Evolutionary conservation across 2,888 invertebrate species (phyloP), one percentile per base, ranked within the genome.

Genomic region (Sinotaia quadrata): DNA sequence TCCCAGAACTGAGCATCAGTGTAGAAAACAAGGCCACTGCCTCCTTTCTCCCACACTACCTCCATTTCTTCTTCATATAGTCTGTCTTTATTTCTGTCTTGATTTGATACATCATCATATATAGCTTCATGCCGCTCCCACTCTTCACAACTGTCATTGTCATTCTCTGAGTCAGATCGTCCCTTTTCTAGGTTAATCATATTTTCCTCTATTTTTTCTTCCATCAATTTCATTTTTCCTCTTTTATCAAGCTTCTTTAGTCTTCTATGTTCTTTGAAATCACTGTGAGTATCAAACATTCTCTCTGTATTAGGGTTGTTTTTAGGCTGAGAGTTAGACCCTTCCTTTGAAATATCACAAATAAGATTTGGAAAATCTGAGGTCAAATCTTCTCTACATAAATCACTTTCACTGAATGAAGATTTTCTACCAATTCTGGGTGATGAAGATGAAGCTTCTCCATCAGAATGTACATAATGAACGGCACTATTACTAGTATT

Each of bases 11-110:
- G 89, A 21, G 90, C 90, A 82, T 91, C 91, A 1, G 91, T 91
- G 78, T 91, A 90, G 83, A 90, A 91, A 8, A 91, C 91, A 0
- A 91, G 84, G 21, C 91, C 91, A 62, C 91, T 89, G 5, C 91
- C 90, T 71, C 91, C 91, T 81, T 91, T 91, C 79, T 91, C 91
- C 91, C 91, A 91, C 44, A 89, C 89, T 27, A 91, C 81, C 73
- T 89, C 88, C 34, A 87, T 84, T 67, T 87, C 80, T 67, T 86
- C 82, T 71, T 88, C 88, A 82, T 84, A 91, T 49, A 90, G 77
- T 12, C 90, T 73, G 75, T 90, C 90, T 73, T 89, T 90, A 56
- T 87, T 89, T 47, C 90, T 81, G 63, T 86, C 88, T 70, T 87
- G 87, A 82, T 85, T 89, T 12, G 89, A 84, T 2, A 90, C 89